These are phyloP conservation scores for Agrotis exclamationis DNA, from an alignment of 2,888 invertebrate genomes.

Conservation along the genomic window DNA sequence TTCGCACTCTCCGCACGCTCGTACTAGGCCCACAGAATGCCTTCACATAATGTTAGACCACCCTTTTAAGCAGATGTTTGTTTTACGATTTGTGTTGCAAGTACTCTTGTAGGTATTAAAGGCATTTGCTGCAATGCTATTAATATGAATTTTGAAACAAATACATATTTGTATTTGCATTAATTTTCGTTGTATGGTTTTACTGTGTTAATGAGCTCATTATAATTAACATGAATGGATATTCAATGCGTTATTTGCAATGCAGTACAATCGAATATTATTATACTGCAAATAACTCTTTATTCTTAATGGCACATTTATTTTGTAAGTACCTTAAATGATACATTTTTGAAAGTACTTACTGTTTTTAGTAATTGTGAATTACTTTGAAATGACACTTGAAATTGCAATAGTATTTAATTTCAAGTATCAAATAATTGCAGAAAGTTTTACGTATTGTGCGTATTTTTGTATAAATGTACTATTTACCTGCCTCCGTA, in stretches of 20 bases:
- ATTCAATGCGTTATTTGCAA: slow-evolving; percentile 31
- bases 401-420: no score
- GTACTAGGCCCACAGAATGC: slow-evolving; percentile 12
- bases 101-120: slow-evolving; percentile 42
- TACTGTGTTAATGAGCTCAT: slow-evolving; percentile 55
- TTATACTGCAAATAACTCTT: slow-evolving; percentile 25
- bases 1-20: not conserved
- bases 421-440: no score
- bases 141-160: slow-evolving; percentile 38
- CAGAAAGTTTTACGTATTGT: no score
- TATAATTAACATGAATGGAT: slow-evolving; percentile 44
- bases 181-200: slow-evolving; percentile 20
- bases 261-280: slow-evolving; percentile 28
- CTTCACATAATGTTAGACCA: slow-evolving; percentile 78
- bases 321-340: slow-evolving; percentile 30
- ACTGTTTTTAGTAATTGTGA: not conserved
- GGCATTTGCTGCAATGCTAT: slow-evolving; percentile 34
- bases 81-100: slow-evolving; percentile 50
- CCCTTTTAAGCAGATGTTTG: slow-evolving; percentile 73
- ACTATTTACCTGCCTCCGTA: no score
- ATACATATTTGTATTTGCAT: slow-evolving; percentile 19
- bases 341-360: not conserved
- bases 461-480: no score
- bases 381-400: slow-evolving; percentile 18
- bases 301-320: slow-evolving; percentile 19